phyloP scores from a whole-genome alignment of 2,113 vertebrate genomes.

The Stegastes partitus region DNA sequence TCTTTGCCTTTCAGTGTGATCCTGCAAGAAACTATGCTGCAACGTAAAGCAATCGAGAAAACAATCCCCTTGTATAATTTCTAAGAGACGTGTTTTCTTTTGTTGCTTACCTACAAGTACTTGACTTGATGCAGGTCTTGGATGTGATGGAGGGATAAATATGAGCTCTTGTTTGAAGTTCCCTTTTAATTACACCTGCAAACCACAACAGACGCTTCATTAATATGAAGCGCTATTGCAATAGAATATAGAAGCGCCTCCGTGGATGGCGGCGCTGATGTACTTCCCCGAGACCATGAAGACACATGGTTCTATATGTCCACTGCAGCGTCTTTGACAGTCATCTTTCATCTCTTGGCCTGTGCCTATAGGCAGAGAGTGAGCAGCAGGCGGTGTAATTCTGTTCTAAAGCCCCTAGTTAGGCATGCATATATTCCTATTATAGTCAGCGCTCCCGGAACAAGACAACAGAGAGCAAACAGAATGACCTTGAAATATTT shows the following conservation, averaged over 20 bases:
- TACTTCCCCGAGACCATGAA: conserved; percentile 33
- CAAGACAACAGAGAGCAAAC: conserved; percentile 84
- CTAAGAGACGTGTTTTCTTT: not conserved
- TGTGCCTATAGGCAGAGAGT: conserved; percentile 69
- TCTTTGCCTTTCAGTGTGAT: not conserved
- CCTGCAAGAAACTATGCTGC: not conserved
- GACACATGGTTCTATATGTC: conserved; percentile 55
- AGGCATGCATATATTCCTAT: conserved; percentile 83
- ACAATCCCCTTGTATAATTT: not conserved
- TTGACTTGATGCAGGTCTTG: conserved; percentile 6
- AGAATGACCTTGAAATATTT: conserved; percentile 86
- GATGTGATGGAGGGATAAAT: not conserved
- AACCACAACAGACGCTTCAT: conserved; percentile 35
- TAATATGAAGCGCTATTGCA: conserved; percentile 12
- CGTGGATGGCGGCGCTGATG: not conserved
- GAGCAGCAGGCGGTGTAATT: conserved; percentile 76
- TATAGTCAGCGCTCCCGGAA: conserved; percentile 80
- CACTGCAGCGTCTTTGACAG: conserved; percentile 65
- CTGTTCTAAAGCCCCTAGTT: conserved; percentile 78
- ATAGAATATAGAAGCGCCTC: conserved; percentile 6
- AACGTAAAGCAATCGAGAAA: not conserved
- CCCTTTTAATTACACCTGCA: conserved; percentile 9
- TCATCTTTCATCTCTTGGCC: conserved; percentile 74
- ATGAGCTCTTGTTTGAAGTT: not conserved
- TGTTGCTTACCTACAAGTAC: conserved; percentile 12